Evolutionary conservation across 2,888 invertebrate genomes (phyloP).

Genomic region (Epirrita christyi): DNA sequence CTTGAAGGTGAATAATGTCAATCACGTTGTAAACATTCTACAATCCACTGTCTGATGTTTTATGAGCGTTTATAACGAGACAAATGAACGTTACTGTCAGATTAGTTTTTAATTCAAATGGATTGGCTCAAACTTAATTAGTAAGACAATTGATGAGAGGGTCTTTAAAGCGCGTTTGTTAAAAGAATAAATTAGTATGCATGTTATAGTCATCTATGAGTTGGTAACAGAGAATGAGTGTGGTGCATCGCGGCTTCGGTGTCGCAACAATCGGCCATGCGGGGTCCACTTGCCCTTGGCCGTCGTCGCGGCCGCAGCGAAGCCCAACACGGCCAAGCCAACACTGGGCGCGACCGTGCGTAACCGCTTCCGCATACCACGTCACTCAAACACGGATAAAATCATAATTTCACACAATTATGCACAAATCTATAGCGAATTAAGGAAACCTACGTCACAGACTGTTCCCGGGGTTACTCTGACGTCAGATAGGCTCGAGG

Average conservation of each 20-base stretch:
- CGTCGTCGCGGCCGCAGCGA: constrained; percentile 51
- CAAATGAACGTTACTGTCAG: constrained; percentile 17
- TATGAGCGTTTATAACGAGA: constrained; percentile 29
- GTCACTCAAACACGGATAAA: constrained; percentile 19
- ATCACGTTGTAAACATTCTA: constrained; percentile 44
- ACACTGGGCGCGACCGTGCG: constrained; percentile 58
- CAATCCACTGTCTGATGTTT: constrained; percentile 31
- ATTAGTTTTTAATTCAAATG: neutral
- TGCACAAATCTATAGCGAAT: constrained; percentile 52
- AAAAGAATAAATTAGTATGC: too few species aligned
- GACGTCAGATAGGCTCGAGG: constrained; percentile 64
- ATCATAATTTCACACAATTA: constrained; percentile 36
- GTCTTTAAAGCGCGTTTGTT: too few species aligned
- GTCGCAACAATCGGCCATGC: constrained; percentile 60
- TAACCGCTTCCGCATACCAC: constrained; percentile 69
- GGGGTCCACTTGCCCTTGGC: constrained; percentile 68
- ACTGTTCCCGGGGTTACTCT: constrained; percentile 44
- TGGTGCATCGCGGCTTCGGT: constrained; percentile 41
- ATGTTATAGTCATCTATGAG: constrained; percentile 1
- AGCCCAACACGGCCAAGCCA: constrained; percentile 43
- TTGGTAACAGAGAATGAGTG: constrained; percentile 20
- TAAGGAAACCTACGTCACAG: constrained; percentile 50
- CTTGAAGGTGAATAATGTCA: constrained; percentile 56
- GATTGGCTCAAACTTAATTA: neutral
- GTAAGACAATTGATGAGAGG: too few species aligned